Base-by-base conservation (phyloP, 2,113 vertebrate species). In the Diphyllodes magnificus region DNA sequence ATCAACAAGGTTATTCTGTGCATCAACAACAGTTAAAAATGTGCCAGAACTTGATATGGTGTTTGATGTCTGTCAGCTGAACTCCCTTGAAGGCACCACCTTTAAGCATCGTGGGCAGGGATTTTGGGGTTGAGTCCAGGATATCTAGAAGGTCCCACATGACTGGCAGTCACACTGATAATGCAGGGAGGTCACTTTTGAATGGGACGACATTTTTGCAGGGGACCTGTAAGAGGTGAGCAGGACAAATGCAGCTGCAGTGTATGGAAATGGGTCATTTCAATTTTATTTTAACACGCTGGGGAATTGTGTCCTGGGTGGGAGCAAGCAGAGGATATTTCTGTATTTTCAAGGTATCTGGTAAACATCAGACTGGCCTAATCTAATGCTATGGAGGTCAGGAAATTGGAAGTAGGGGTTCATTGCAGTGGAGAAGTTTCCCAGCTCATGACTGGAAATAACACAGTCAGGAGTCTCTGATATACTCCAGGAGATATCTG, bases 371-470 rank as follows among this genome's bases (percentile, higher is more conserved):
- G 75, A 9, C n/a, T 51, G 21, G 27, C 61, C 47, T 45, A 63
- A 71, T 80, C 27, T 82, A 45, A 47, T 60, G 37, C n/a, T n/a
- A 0, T 9, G 22, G 70, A 68, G 81, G 53, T 56, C 93, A 93
- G 90, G 93, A 94, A 96, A 94, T 90, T 93, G 57, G 85, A 91
- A 93, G 22, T 47, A 57, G 47, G 83, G 49, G 57, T 24, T 91
- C 77, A 44, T 35, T 65, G 61, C 13, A 9, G 33, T 44, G 35
- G 47, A 78, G 49, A 82, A 64, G 6, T 60, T 91, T 89, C 51
- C 60, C 37, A 37, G 44, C 73, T 89, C 82, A 64, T 87, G 70
- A 87, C 70, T 92, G 73, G 73, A 90, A 93, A 93, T 92, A 73
- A 91, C 28, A 57, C 6, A 25, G 69, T 71, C 84, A 25, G 25